Percentiles rank a stretch among this genome's conserved stretches.
Evolutionary conservation across 2,888 invertebrate genomes (phyloP).

Genomic region (Zaprionus obscuricornis): DNA sequence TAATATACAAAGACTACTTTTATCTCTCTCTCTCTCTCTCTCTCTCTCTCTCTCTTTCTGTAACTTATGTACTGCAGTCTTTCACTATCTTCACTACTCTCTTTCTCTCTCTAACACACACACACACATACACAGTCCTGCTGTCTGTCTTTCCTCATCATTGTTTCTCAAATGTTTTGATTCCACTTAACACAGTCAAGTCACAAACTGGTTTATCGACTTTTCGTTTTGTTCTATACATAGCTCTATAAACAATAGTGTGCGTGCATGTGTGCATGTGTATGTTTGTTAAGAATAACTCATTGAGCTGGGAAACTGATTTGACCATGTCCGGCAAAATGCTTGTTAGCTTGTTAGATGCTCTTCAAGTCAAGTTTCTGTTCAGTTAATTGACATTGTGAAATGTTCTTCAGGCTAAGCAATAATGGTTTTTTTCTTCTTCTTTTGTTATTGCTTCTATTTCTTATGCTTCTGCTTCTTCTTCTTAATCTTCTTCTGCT

Average conservation of each 20-base stretch:
- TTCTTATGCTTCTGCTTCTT: no score
- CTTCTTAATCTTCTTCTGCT: no score
- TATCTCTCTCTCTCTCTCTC: neutral
- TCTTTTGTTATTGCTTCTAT: no score
- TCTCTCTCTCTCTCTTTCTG: neutral
- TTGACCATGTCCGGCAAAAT: conserved; percentile 29
- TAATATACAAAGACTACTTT: conserved; percentile 6
- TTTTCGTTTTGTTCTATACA: conserved; percentile 48
- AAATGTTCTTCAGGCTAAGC: no score
- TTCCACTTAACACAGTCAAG: conserved; percentile 36
- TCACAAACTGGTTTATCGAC: conserved; percentile 51
- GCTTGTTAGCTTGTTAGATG: conserved; percentile 4
- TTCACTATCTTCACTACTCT: no score
- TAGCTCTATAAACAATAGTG: conserved; percentile 1
- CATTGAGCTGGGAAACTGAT: conserved; percentile 22
- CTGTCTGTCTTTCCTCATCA: neutral
- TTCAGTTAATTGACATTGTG: neutral
- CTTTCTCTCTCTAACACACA: neutral
- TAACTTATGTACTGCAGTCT: no score
- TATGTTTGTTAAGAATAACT: neutral
- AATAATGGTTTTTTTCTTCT: no score
- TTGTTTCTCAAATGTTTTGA: conserved; percentile 30
- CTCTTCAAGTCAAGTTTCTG: conserved; percentile 18
- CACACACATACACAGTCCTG: neutral
- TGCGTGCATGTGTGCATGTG: neutral